Base-by-base conservation (phyloP, 1,140 invertebrate species). In the Ctenoplectra terminalis region DNA sequence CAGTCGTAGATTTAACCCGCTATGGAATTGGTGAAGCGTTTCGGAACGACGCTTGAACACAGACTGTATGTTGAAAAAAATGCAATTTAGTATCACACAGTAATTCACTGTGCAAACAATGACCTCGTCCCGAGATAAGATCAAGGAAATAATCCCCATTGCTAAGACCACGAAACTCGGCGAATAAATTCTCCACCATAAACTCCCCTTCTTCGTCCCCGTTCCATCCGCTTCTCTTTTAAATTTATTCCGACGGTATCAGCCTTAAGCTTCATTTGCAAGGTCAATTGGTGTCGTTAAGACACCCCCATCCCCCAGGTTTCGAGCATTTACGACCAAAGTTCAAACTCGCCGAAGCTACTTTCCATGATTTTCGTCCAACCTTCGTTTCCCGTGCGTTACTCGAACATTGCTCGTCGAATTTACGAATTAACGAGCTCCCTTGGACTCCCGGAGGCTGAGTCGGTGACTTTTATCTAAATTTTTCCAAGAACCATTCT, bases 191-290 rank as follows among this genome's bases (percentile, higher is more conserved):
- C 20, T 9, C 40, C n/a, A 20, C n/a, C 37, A 13, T 58, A 58
- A 29, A 29, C 56, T 1, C 20, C 0, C 20, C 13, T 31, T n/a
- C 61, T 23, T 23, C 40, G 40, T 40, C 15, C 43, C 23, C 17
- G n/a, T 13, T 9, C 23, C 56, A 4, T 3, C 37, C 63, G 20
- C 46, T 52, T 11, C 7, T 31, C 13, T 66, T 40, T 48, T 6
- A 46, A 76, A 76, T 76, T 54, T 67, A 76, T 67, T 76, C 61
- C 46, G 1, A n/a, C 26, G 34, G 48, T 50, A 63, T 67, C 61
- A 76, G 37, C 20, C 6, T 67, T 40, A 56, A 76, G 61, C 48
- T 50, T 64, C 74, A 43, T 56, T 67, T 54, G 61, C 61, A 76
- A 76, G 74, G 37, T 56, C 61, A 66, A 67, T 76, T 23, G 61